A percentile compares a stretch with the other conserved stretches of the same genome.
Evolutionary conservation across 2,113 vertebrate species (phyloP).

Genomic region (western clawed frog (Xenopus tropicalis)): UCB_Xtro_10.0 CM004443.2:153918001-153918500

Average conservation of each 20-base stretch:
- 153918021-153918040: too few species aligned
- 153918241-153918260: neutral
- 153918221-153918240: too few species aligned
- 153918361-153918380: slow-evolving; percentile 6
- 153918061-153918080: too few species aligned
- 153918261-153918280: neutral
- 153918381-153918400: slow-evolving; percentile 36
- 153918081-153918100: neutral
- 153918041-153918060: too few species aligned
- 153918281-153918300: neutral
- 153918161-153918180: neutral
- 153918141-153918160: too few species aligned
- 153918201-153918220: neutral
- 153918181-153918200: neutral
- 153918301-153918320: neutral
- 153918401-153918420: slow-evolving; percentile 38
- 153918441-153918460: slow-evolving; percentile 42
- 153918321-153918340: neutral
- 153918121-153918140: neutral
- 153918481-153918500: slow-evolving; percentile 43
- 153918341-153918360: neutral
- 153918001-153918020: too few species aligned
- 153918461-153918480: slow-evolving; percentile 46
- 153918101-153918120: neutral
- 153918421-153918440: slow-evolving; percentile 43